Evolutionary conservation across 2,113 vertebrate species (phyloP).

Genomic region (Nycticebus coucang): DNA sequence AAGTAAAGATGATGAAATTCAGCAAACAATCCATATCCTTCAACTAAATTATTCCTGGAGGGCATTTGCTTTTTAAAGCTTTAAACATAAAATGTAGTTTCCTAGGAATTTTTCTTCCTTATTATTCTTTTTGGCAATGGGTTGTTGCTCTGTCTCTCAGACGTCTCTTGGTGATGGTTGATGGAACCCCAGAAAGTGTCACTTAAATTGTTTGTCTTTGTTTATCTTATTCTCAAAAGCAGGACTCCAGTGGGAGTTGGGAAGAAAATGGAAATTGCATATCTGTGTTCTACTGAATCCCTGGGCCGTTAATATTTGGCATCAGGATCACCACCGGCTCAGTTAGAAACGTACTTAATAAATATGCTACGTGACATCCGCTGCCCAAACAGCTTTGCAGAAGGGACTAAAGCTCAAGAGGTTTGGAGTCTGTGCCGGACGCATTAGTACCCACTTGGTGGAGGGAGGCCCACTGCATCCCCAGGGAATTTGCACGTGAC

Average conservation of each 20-base stretch:
- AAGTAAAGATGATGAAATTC: conserved; percentile 16
- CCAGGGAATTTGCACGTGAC: not conserved
- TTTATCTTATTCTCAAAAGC: conserved; percentile 23
- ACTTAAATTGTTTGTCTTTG: conserved; percentile 33
- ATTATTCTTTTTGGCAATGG: not conserved
- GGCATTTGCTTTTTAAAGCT: not conserved
- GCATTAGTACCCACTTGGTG: not conserved
- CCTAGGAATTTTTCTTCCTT: conserved; percentile 28
- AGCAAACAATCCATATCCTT: conserved; percentile 12
- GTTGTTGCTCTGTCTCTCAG: not conserved
- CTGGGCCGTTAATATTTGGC: conserved; percentile 29
- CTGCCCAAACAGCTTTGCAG: not conserved
- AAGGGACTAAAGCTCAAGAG: not conserved
- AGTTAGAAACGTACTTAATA: conserved; percentile 47
- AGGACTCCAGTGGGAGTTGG: not conserved
- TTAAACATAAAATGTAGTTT: conserved; percentile 1
- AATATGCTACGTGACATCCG: not conserved
- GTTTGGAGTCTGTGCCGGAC: not conserved
- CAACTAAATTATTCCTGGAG: not conserved
- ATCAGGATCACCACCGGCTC: not conserved
- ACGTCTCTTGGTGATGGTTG: conserved; percentile 15
- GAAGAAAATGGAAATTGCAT: not conserved
- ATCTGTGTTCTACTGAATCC: conserved; percentile 48
- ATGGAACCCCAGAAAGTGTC: not conserved
- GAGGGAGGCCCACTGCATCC: not conserved